Evolutionary conservation across 2,113 vertebrate species (phyloP).

Genomic region (Albula glossodonta): DNA sequence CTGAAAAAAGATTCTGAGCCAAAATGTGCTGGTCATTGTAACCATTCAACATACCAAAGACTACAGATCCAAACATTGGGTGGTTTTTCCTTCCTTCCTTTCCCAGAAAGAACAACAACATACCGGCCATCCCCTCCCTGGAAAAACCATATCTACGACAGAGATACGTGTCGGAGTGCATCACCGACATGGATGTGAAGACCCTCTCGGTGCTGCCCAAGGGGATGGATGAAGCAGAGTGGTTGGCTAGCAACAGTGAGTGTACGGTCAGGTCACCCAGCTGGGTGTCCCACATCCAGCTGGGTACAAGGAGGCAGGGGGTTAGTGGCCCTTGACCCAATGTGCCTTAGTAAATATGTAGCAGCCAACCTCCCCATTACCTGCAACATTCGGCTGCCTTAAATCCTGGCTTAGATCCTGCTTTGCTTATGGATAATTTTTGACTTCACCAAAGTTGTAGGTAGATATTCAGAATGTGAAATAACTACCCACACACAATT

Average conservation of each 20-base stretch:
- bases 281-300: background rate
- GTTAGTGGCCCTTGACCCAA: background rate
- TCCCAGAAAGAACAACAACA: constrained; percentile 68
- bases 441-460: no score
- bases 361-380: background rate
- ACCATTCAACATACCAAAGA: background rate
- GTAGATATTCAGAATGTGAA: no score
- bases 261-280: background rate
- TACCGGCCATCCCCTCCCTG: constrained; percentile 27
- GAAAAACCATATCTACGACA: constrained; percentile 68
- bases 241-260: constrained; percentile 75
- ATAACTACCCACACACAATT: no score
- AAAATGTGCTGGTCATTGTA: no score
- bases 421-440: no score
- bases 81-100: background rate
- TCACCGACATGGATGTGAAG: constrained; percentile 57
- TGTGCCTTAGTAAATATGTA: background rate
- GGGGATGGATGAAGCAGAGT: constrained; percentile 68
- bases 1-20: no score
- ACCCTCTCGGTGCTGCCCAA: constrained; percentile 62
- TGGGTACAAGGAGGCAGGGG: background rate
- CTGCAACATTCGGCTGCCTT: background rate
- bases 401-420: background rate
- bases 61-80: background rate
- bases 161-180: constrained; percentile 56